Evolutionary conservation across 37 sponge, comb jelly and placozoan genomes (phyloP), one percentile per base, ranked within the genome.

Genomic region (Haliclona indistincta): DNA sequence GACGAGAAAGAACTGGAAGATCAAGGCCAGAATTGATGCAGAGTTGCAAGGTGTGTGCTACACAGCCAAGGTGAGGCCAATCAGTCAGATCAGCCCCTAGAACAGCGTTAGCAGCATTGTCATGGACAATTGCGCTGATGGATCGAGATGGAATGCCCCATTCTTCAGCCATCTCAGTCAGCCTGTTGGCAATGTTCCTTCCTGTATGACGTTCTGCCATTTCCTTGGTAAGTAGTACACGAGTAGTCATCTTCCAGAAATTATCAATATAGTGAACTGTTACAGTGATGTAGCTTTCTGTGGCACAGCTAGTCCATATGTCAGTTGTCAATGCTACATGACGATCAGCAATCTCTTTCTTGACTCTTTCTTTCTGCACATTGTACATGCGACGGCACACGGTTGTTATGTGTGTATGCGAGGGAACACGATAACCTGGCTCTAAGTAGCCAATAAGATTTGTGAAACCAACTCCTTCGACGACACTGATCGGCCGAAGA

Each of bases 391-490:
- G 4, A 65, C 38, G 67, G 17, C 42, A 43, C 22, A 11, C 35
- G 3, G 6, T 32, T n/a, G 36, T 36, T 7, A 65, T 26, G 7
- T 67, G 68, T 43, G 70, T 26, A 43, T 45, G 49, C 17, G 49
- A 30, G 51, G 29, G 11, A n/a, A 30, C 44, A 8, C 49, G 22
- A 45, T 69, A 44, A 3, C 70, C 70, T 8, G 45, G 70, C 23
- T 69, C 70, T 26, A 43, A 3, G 38, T 40, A 42, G 49, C 30
- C 29, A 4, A 69, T 10, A n/a, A 69, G 49, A 4, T 15, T 38
- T 69, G 17, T 69, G 45, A 69, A 69, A 37, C 70, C 70, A n/a
- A 28, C 45, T 26, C 70, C 70, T 11, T 69, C 47, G 41, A 69
- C 70, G 2, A 42, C 4, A 26, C 28, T 45, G 17, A 45, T 40